Evolutionary conservation across 2,797 vertebrate species (phyloP).

Genomic region (Sardinella longiceps): DNA sequence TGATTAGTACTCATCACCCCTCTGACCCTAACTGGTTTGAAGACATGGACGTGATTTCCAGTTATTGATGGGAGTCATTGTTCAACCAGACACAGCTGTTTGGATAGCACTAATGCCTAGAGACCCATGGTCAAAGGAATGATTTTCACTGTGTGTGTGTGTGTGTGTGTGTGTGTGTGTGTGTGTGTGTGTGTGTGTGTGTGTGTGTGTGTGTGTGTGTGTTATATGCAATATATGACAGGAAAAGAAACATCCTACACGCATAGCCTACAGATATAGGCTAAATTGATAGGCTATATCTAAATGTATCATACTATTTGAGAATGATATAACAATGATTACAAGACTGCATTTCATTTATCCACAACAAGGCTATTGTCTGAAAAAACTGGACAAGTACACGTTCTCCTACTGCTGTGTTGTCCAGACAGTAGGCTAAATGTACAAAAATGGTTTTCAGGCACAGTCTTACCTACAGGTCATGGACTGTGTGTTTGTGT

Average conservation of each 20-base stretch:
- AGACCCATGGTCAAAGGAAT: constrained; percentile 42
- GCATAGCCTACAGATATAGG: neutral
- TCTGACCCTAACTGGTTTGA: constrained; percentile 31
- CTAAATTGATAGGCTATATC: too few relatives aligned
- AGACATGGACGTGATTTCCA: constrained; percentile 60
- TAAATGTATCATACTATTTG: too few relatives aligned
- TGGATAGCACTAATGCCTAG: constrained; percentile 45
- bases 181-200: too few relatives aligned
- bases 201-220: neutral
- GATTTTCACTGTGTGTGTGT: constrained; percentile 9
- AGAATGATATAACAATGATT: too few relatives aligned
- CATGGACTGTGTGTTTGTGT: too few relatives aligned
- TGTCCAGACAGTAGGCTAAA: too few relatives aligned
- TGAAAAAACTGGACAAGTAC: too few relatives aligned
- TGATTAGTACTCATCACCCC: constrained; percentile 40
- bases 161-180: neutral
- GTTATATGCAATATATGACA: neutral
- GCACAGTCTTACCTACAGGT: too few relatives aligned
- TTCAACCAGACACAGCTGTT: constrained; percentile 52
- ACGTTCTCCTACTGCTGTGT: too few relatives aligned
- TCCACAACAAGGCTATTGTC: too few relatives aligned
- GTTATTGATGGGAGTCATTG: constrained; percentile 59
- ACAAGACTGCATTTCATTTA: too few relatives aligned
- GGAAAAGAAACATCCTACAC: neutral
- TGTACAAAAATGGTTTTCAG: too few relatives aligned